These are phyloP conservation scores for Ceriagrion tenellum DNA, from an alignment of 2,888 invertebrate genomes.

Conservation along the genomic window DNA sequence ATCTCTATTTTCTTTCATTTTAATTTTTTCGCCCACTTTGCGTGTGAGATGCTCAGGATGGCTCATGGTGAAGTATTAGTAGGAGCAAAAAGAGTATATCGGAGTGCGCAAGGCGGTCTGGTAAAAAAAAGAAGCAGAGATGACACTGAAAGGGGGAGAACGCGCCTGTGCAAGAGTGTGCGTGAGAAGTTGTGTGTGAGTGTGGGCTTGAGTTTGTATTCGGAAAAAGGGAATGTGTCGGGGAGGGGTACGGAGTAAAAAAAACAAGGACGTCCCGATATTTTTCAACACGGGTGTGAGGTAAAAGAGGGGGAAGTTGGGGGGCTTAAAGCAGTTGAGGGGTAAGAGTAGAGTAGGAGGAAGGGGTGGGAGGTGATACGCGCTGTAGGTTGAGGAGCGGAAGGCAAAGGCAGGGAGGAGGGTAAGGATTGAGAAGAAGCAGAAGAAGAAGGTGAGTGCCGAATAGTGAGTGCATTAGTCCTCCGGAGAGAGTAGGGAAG, in stretches of 20 bases:
- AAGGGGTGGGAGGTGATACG: not conserved
- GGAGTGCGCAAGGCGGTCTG: not conserved
- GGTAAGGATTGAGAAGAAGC: not conserved
- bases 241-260: not conserved
- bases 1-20: not conserved
- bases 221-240: conserved; percentile 16
- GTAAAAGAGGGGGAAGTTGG: not conserved
- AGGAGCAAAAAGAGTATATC: not conserved
- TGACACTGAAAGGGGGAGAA: conserved; percentile 34
- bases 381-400: not conserved
- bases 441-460: not conserved
- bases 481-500: not conserved
- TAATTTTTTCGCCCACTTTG: not conserved
- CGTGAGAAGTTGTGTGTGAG: not conserved
- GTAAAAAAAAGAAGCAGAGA: not conserved
- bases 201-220: not conserved
- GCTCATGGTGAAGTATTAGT: not conserved
- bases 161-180: not conserved
- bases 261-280: not conserved
- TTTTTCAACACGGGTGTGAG: conserved; percentile 4
- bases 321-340: not conserved
- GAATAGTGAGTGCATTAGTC: conserved; percentile 34
- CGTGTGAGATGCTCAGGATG: not conserved
- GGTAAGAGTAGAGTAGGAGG: not conserved
- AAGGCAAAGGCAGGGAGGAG: not conserved